phyloP scores from a whole-genome alignment of 2,888 invertebrate species.

The Hypomecis atomaria region DNA sequence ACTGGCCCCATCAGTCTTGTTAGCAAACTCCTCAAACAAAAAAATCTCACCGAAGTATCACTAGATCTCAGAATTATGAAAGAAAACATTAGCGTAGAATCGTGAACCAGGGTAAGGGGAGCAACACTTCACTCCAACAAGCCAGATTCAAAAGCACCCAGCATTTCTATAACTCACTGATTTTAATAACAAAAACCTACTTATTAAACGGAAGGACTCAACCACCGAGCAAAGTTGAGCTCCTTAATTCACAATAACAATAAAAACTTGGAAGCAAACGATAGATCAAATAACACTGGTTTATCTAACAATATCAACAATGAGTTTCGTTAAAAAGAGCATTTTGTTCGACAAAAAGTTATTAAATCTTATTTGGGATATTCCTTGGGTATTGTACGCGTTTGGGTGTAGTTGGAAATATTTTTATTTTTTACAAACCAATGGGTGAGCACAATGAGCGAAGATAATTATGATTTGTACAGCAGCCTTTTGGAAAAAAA shows the following conservation, averaged over 20 bases:
- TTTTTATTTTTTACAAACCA: slow-evolving; percentile 27
- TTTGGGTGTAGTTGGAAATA: slow-evolving; percentile 54
- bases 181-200: slow-evolving; percentile 71
- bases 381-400: slow-evolving; percentile 54
- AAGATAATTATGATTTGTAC: slow-evolving; percentile 16
- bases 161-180: slow-evolving; percentile 47
- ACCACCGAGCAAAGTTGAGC: slow-evolving; percentile 53
- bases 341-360: slow-evolving; percentile 75
- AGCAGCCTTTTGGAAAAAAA: background rate
- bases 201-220: slow-evolving; percentile 65
- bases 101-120: slow-evolving; percentile 15
- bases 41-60: too few relatives aligned
- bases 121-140: slow-evolving; percentile 33
- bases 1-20: too few relatives aligned
- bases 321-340: slow-evolving; percentile 72
- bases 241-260: slow-evolving; percentile 31
- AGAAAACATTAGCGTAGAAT: background rate
- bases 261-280: slow-evolving; percentile 31
- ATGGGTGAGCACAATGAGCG: slow-evolving; percentile 21
- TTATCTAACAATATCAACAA: slow-evolving; percentile 59
- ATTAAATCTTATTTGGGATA: slow-evolving; percentile 74
- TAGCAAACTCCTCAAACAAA: too few relatives aligned
- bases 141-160: slow-evolving; percentile 46
- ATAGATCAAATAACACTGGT: slow-evolving; percentile 55
- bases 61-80: background rate